Evolutionary conservation across 64 coral and sea anemone species (phyloP).

Genomic region (Pocillopora damicornis): DNA sequence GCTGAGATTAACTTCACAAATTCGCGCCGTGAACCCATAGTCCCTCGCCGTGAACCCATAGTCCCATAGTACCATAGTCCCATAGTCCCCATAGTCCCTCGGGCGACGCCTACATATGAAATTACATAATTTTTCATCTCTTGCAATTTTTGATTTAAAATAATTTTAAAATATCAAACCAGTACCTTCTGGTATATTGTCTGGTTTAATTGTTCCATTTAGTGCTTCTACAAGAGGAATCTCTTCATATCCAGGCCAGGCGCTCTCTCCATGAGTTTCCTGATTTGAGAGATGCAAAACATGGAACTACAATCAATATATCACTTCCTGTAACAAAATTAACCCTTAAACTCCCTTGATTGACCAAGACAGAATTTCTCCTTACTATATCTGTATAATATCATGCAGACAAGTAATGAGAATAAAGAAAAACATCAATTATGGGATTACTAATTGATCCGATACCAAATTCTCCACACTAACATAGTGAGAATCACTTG

Average conservation of each 20-base stretch:
- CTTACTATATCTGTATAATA: no score
- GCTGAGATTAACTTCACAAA: no score
- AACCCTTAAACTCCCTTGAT: neutral
- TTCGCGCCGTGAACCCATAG: no score
- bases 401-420: no score
- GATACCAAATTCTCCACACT: no score
- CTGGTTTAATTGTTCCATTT: conserved; percentile 79
- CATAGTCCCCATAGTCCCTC: no score
- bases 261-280: conserved; percentile 39
- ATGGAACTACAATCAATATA: neutral
- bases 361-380: no score
- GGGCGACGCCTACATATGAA: neutral
- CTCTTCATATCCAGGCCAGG: conserved; percentile 72
- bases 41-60: no score
- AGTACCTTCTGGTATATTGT: conserved; percentile 77
- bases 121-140: neutral
- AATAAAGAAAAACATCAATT: no score
- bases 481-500: no score
- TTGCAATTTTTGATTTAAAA: neutral
- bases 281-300: neutral
- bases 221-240: conserved; percentile 88
- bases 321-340: neutral
- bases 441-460: no score
- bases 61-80: no score
- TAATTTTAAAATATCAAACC: neutral